Evolutionary conservation across 2,797 vertebrate genomes (phyloP), one percentile per base, ranked within the genome.

Genomic region (Pachyuromys duprasi): DNA sequence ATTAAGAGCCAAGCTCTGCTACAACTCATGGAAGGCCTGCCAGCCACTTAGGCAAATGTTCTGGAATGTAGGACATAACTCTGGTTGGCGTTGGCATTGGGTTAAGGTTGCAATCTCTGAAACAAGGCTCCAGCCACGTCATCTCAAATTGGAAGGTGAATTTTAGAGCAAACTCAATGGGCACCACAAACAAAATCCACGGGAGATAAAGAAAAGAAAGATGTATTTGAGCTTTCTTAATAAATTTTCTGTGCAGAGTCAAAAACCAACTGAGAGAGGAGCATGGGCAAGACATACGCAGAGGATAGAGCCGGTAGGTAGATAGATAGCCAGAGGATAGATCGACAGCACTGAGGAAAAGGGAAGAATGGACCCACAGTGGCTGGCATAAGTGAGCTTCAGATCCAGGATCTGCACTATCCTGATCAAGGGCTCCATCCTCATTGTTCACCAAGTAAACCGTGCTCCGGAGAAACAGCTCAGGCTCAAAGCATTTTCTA

Each of bases 291-390:
- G 9, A 26, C 5, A 6, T 24, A 8, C 36, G 7, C 13, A 65
- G 31, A 8, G 31, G 7, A 0, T 24, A 18, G 20, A n/a, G n/a
- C n/a, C n/a, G n/a, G n/a, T n/a, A n/a, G n/a, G n/a, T n/a, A n/a
- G n/a, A n/a, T n/a, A n/a, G n/a, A n/a, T n/a, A n/a, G n/a, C n/a
- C 13, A 65, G 31, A 8, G 31, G 7, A 0, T 24, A 18, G 3
- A 79, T 1, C 70, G 22, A 67, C 1, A 42, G 26, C 49, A 8
- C 31, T 18, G 42, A 70, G 69, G 26, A 22, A 42, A 45, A 24
- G 7, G 36, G 49, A 39, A 33, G 45, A 80, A 55, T 14, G 11
- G 0, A 70, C 84, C 28, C 11, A 31, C 20, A 36, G 22, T 12
- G 72, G 72, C 9, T 13, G 22, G 31, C 20, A 33, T 8, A 18